Conservation (phyloP, 2,797 vertebrate species). For the Morus bassanus region DNA sequence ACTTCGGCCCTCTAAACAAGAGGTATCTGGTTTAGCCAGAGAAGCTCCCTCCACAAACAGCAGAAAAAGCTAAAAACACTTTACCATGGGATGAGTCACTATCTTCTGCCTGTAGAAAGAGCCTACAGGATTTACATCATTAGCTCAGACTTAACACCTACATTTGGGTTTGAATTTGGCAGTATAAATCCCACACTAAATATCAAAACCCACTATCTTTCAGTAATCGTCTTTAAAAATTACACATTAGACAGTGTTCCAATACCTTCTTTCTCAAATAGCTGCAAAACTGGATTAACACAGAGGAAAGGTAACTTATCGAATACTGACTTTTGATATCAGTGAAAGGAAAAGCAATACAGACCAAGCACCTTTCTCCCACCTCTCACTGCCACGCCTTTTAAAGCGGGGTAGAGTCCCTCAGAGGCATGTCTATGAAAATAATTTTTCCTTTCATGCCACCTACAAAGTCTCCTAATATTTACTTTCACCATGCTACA, state of each 20-base stretch:
- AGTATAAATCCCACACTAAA: conserved; percentile 15
- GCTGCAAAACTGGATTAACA: background rate
- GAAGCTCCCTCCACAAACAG: background rate
- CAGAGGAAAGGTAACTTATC: background rate
- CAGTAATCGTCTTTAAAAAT: background rate
- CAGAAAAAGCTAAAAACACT: background rate
- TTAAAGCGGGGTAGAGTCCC: background rate
- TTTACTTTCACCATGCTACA: background rate
- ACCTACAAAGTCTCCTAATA: conserved; percentile 16
- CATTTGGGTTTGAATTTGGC: conserved; percentile 21
- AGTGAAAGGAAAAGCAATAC: background rate
- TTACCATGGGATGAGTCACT: conserved; percentile 17
- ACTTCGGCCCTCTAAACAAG: background rate
- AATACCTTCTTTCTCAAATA: background rate
- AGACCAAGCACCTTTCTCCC: background rate
- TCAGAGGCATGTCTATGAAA: background rate
- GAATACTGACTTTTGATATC: background rate
- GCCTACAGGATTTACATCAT: background rate
- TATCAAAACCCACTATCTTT: background rate
- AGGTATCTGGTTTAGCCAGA: background rate
- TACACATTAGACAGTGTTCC: background rate
- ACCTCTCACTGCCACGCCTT: background rate
- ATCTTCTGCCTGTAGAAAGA: background rate
- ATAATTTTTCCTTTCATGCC: background rate
- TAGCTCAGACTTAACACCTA: conserved; percentile 40